Base-by-base conservation (phyloP, 2,888 invertebrate species). In the Gastrophysa polygoni region DNA sequence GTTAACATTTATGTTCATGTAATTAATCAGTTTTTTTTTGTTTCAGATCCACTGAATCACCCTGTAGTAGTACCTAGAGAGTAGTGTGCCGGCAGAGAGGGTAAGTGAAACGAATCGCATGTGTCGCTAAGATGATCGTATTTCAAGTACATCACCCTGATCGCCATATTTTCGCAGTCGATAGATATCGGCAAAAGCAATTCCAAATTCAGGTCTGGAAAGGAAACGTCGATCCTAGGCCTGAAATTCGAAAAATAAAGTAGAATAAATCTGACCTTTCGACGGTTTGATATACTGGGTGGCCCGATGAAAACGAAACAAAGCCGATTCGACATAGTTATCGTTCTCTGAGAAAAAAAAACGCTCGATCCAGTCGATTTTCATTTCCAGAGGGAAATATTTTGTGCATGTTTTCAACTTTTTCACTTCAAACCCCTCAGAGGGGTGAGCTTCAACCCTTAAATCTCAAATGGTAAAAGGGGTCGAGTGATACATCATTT, bases 81-180 rank as follows among this genome's bases (percentile, higher is more conserved):
- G 11, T 49, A 56, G 32, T 50, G 47, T 7, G 51, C 20, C 7
- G 73, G 71, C 16, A 65, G 54, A 46, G 63, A 34, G 1, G 69
- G 69, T 52, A 66, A 61, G 18, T 66, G 14, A 44, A 56, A 71
- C 3, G 63, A 65, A 1, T 60, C 71, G 66, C 83, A 82, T 28
- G 81, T 80, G 69, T 86, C 85, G 67, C 85, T 86, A 44, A 84
- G 79, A 70, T 86, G 86, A 70, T 86, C 85, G 69, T 84, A 86
- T 63, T 79, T 83, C 3, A 84, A 68, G 79, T 85, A 85, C 64
- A 85, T 77, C 1, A 80, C 83, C 18, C 86, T 77, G 20, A 86
- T 71, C 0, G 84, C 84, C 20, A 82, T 79, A 44, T 78, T 80
- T 50, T 80, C 80, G 6, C 83, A 75, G 34, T 81, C 78, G 0